Conservation (phyloP, 2,797 vertebrate genomes). For the Xiphophorus birchmanni region DNA sequence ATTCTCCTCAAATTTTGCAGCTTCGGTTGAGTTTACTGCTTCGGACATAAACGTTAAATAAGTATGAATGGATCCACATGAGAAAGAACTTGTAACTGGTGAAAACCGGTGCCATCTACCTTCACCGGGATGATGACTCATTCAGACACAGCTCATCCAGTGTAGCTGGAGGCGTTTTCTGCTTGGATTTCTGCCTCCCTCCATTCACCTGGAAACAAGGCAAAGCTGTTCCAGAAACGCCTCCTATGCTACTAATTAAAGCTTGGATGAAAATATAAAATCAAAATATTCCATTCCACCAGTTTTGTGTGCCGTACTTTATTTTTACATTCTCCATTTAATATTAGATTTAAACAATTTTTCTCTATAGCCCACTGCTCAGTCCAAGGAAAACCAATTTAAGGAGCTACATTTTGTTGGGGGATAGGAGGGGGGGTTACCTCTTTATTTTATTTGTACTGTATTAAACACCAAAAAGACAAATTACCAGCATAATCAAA, state of each 20-base stretch:
- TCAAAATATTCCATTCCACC: background rate
- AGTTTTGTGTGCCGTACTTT: background rate
- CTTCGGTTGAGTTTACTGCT: background rate
- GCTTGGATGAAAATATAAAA: background rate
- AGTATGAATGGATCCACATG: background rate
- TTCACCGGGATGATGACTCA: background rate
- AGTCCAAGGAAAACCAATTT: background rate
- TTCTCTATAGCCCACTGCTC: background rate
- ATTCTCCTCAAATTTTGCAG: background rate
- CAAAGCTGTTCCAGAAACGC: background rate
- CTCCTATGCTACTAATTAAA: background rate
- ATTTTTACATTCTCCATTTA: background rate
- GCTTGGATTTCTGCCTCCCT: background rate
- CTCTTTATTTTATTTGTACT: conserved; percentile 6
- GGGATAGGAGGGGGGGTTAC: background rate
- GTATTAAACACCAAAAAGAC: conserved; percentile 15
- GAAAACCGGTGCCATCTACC: background rate
- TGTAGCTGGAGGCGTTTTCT: background rate
- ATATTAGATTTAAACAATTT: conserved; percentile 6
- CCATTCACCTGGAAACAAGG: background rate
- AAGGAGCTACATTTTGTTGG: background rate
- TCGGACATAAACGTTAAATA: background rate
- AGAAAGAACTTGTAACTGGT: background rate
- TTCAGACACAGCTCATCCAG: background rate
- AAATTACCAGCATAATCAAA: conserved; percentile 15